A percentile compares a stretch with the other conserved stretches of the same genome.
These are phyloP conservation scores for Palythoa heliodiscus DNA, from an alignment of 92 coral and sea anemone genomes.

Conservation along the genomic window DNA sequence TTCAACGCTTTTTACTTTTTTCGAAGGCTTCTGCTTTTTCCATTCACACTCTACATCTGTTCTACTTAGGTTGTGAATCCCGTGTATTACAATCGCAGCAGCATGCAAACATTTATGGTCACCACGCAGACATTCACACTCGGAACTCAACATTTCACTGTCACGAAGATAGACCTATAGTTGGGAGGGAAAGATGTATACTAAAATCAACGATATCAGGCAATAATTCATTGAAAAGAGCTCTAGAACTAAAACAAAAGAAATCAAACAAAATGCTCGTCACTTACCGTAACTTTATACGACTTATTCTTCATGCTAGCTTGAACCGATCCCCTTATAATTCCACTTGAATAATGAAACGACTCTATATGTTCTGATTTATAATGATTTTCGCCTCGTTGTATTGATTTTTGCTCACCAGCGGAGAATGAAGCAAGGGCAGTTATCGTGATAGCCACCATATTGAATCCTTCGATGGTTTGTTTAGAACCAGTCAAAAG, in stretches of 20 bases:
- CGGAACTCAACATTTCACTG: slow-evolving; percentile 35
- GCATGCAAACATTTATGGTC: slow-evolving; percentile 34
- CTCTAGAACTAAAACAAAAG: not conserved
- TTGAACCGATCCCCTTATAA: too few relatives aligned
- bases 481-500: not conserved
- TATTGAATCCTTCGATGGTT: not conserved
- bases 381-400: not conserved
- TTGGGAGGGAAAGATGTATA: slow-evolving; percentile 1
- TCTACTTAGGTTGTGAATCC: slow-evolving; percentile 47
- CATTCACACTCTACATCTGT: slow-evolving; percentile 49
- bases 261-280: not conserved
- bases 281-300: not conserved
- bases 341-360: not conserved
- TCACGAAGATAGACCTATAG: slow-evolving; percentile 38
- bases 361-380: not conserved
- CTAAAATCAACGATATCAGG: slow-evolving; percentile 2
- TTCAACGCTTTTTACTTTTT: slow-evolving; percentile 45
- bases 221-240: slow-evolving; percentile 2
- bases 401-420: slow-evolving; percentile 1
- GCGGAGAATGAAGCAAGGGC: not conserved
- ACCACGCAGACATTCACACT: slow-evolving; percentile 54
- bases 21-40: slow-evolving; percentile 47
- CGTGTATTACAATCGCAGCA: slow-evolving; percentile 45
- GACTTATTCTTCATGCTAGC: not conserved
- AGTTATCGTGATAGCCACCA: slow-evolving; percentile 2